phyloP scores from a whole-genome alignment of 2,797 vertebrate species.

The Garrulus glandarius region DNA sequence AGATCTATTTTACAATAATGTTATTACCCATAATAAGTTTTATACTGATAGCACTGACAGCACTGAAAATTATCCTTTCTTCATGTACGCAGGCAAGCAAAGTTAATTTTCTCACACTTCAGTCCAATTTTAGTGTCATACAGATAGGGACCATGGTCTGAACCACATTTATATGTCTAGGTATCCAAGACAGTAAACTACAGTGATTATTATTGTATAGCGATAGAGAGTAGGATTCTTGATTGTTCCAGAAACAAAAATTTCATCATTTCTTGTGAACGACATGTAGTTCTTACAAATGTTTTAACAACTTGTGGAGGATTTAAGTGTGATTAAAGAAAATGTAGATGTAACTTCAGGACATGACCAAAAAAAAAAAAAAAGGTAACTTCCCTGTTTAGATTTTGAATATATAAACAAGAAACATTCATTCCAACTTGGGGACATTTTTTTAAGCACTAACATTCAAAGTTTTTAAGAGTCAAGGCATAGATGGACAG shows the following conservation, averaged over 20 bases:
- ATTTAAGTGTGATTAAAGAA: not conserved
- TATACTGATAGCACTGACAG: not conserved
- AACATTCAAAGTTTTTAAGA: not conserved
- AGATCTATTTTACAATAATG: not conserved
- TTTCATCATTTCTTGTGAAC: not conserved
- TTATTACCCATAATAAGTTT: conserved; percentile 22
- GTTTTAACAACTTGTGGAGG: not conserved
- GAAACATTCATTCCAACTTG: not conserved
- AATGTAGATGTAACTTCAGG: not conserved
- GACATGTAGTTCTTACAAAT: not conserved
- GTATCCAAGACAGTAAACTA: not conserved
- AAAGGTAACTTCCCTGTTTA: not conserved
- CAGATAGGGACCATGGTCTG: not conserved
- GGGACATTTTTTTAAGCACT: not conserved
- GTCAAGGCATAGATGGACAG: not conserved
- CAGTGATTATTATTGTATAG: not conserved
- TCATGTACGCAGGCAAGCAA: not conserved
- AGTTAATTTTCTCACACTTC: not conserved
- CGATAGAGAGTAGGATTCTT: not conserved
- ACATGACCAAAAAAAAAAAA: not conserved
- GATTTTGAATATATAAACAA: not conserved
- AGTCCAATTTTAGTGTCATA: not conserved
- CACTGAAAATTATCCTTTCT: not conserved
- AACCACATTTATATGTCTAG: not conserved
- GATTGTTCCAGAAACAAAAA: not conserved